Evolutionary conservation across 37 sponge, comb jelly and placozoan species (phyloP), one percentile per base, ranked within the genome.

Genomic region (Aplysina aerophoba): DNA sequence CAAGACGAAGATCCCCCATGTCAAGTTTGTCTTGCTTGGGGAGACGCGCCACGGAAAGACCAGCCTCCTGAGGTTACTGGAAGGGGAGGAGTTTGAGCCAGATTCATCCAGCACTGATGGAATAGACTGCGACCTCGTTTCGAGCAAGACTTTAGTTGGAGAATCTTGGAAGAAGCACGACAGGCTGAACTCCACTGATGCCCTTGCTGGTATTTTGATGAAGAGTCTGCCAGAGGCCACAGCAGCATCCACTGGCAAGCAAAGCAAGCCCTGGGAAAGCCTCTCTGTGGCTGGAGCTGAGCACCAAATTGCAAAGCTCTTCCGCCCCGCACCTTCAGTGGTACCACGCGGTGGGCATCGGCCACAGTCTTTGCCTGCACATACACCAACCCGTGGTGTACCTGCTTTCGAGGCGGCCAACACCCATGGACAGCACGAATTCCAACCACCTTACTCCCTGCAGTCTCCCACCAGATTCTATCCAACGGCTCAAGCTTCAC

Each of bases 11-110:
- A 85, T 92, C 22, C 86, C 86, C 24, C 88, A 73, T 21, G 85
- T 85, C 59, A 81, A 85, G 3, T 50, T 92, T 57, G 27, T 92
- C 16, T 40, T 87, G 16, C 82, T 92, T 5, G 92, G 92, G 15
- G 88, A 92, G 54, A 71, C 79, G 54, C 38, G 88, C 0, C 85
- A 84, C n/a, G 92, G 92, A 22, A 91, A 91, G 54, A 91, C 91
- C 31, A 84, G n/a, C 27, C 28, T 62, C 36, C 55, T 59, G 6
- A 44, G 80, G 40, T 27, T 59, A 27, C 27, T 53, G 38, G 87
- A 80, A 80, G 81, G 31, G 41, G 64, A 53, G 22, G 64, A 61
- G 64, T 81, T 59, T 61, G 64, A 31, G 14, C 28, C 56, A 57
- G 58, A 85, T 14, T 79, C 37, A 20, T 63, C 81, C 12, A 21